Evolutionary conservation across 2,113 vertebrate species (phyloP).

Genomic region (Copsychus sechellarum): DNA sequence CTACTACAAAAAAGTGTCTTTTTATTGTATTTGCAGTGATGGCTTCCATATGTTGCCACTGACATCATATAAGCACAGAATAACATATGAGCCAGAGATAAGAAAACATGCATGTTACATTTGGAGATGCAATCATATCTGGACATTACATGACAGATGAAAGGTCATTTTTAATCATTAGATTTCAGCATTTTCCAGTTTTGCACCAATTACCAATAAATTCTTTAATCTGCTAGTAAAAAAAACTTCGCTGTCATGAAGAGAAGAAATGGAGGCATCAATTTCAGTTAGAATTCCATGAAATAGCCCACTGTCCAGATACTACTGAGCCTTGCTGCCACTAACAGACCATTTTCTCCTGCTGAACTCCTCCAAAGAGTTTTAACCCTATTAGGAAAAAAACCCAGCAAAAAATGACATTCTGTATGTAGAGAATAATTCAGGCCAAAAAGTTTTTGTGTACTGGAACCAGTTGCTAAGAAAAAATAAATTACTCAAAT

Average conservation of each 20-base stretch:
- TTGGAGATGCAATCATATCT: not conserved
- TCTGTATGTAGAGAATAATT: not conserved
- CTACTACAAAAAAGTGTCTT: not conserved
- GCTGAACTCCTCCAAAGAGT: not conserved
- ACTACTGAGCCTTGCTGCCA: not conserved
- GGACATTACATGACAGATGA: not conserved
- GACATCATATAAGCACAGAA: not conserved
- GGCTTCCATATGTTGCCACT: not conserved
- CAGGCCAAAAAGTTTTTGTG: not conserved
- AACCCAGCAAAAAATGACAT: not conserved
- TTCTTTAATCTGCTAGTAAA: not conserved
- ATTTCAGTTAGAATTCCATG: not conserved
- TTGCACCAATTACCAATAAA: not conserved
- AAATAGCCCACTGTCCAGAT: not conserved
- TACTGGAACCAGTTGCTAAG: not conserved
- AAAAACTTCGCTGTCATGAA: not conserved
- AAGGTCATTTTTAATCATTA: not conserved
- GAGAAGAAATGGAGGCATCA: not conserved
- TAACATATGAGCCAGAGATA: not conserved
- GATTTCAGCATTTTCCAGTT: not conserved
- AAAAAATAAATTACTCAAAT: not conserved
- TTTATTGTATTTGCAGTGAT: not conserved
- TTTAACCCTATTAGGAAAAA: not conserved
- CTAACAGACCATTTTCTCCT: not conserved
- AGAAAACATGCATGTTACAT: not conserved